Conservation (phyloP, 1,140 invertebrate genomes). For the Drosophila busckii region DNA sequence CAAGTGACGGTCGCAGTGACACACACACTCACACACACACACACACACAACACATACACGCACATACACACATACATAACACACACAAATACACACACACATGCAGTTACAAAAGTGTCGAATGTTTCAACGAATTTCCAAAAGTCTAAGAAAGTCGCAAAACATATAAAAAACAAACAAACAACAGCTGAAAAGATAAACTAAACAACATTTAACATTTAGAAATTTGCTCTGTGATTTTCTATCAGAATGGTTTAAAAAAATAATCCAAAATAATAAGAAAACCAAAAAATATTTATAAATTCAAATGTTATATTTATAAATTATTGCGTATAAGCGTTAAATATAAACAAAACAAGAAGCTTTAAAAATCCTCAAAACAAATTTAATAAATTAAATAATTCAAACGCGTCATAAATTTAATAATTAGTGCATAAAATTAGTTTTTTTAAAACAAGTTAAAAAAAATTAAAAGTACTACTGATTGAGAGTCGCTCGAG, state of each 20-base stretch:
- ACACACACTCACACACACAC: slow-evolving; percentile 22
- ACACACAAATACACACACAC: slow-evolving; percentile 18
- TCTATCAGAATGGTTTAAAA: slow-evolving; percentile 73
- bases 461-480: slow-evolving; percentile 6
- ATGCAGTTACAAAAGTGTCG: slow-evolving; percentile 35
- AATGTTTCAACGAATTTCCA: slow-evolving; percentile 71
- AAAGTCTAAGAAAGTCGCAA: slow-evolving; percentile 45
- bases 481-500: background rate
- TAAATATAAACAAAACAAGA: slow-evolving; percentile 28
- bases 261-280: slow-evolving; percentile 49
- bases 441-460: slow-evolving; percentile 24
- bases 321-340: slow-evolving; percentile 56
- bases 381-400: slow-evolving; percentile 17
- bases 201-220: slow-evolving; percentile 42
- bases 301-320: slow-evolving; percentile 48
- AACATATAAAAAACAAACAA: slow-evolving; percentile 30
- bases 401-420: slow-evolving; percentile 5
- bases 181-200: slow-evolving; percentile 12
- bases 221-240: slow-evolving; percentile 76
- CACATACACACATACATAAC: slow-evolving; percentile 22
- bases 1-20: slow-evolving; percentile 29
- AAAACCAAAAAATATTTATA: slow-evolving; percentile 28
- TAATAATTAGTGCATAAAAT: slow-evolving; percentile 27
- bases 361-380: slow-evolving; percentile 48
- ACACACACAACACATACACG: slow-evolving; percentile 24